Percentiles rank a stretch among this genome's conserved stretches.
phyloP scores from a whole-genome alignment of 2,797 vertebrate genomes.

The Onychomys leucogaster region DNA sequence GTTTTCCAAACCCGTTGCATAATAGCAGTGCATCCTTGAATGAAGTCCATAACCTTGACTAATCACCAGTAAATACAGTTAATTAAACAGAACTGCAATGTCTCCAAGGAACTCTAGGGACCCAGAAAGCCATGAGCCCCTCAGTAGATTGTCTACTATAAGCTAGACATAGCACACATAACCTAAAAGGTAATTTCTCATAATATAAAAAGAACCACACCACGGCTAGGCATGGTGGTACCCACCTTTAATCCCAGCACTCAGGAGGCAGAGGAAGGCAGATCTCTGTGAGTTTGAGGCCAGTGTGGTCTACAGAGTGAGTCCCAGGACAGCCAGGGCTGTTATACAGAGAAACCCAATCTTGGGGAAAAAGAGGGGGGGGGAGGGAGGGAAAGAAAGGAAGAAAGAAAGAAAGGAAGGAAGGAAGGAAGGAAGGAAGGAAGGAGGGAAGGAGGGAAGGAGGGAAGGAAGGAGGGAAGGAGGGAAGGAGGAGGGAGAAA shows the following conservation, averaged over 20 bases:
- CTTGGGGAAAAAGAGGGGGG: not conserved
- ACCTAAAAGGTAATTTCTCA: slow-evolving; percentile 24
- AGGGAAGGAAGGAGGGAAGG: too few species aligned
- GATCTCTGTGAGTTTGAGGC: not conserved
- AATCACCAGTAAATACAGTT: not conserved
- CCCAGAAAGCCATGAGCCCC: not conserved
- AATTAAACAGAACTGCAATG: not conserved
- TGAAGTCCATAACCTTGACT: not conserved
- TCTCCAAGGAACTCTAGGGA: not conserved
- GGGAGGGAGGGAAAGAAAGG: too few species aligned
- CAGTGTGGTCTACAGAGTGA: not conserved
- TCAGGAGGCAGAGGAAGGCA: not conserved
- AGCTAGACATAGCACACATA: not conserved
- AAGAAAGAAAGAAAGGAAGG: fast-evolving
- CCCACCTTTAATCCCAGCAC: not conserved
- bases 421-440: too few species aligned
- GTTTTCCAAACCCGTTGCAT: not conserved
- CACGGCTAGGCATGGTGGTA: not conserved
- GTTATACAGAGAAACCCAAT: not conserved
- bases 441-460: too few species aligned
- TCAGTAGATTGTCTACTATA: not conserved
- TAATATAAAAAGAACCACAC: slow-evolving; percentile 36
- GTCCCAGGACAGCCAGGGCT: not conserved
- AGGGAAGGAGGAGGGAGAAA: too few species aligned
- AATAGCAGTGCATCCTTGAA: not conserved